A percentile compares a stretch with the other conserved stretches of the same genome.
phyloP scores from a whole-genome alignment of 2,888 invertebrate genomes.

The Cataglyphis albicans region DNA sequence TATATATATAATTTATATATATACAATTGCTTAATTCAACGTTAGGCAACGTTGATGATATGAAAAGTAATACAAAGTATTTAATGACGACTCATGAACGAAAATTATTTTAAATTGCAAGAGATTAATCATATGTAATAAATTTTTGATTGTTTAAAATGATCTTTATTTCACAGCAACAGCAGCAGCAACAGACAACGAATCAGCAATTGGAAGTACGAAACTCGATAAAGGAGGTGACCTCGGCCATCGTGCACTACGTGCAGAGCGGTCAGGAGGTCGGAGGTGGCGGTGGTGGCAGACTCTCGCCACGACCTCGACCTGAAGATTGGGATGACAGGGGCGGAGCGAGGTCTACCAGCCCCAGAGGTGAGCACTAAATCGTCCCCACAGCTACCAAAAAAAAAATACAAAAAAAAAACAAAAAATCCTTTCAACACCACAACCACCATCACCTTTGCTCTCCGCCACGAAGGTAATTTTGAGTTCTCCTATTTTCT shows the following conservation, averaged over 20 bases:
- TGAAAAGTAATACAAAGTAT: neutral
- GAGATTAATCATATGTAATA: neutral
- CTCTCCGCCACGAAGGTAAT: conserved; percentile 84
- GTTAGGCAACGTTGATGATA: neutral
- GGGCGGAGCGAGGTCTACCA: conserved; percentile 84
- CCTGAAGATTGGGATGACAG: conserved; percentile 82
- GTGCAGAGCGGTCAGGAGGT: conserved; percentile 88
- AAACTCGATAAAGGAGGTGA: conserved; percentile 96
- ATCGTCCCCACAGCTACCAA: conserved; percentile 77
- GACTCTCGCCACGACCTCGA: conserved; percentile 83
- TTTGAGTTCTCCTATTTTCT: conserved; percentile 78
- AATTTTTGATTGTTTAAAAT: neutral
- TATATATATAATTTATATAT: neutral
- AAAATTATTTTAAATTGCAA: conserved; percentile 8
- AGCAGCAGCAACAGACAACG: conserved; percentile 82
- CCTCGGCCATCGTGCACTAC: conserved; percentile 96
- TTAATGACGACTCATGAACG: neutral
- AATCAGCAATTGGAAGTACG: conserved; percentile 85
- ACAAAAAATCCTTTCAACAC: conserved; percentile 79
- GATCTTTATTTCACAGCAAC: conserved; percentile 61
- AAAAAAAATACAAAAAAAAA: conserved; percentile 41
- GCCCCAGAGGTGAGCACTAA: conserved; percentile 86
- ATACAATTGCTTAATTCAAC: neutral
- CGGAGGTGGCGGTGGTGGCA: conserved; percentile 82
- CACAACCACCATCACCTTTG: conserved; percentile 82